Evolutionary conservation across 2,113 vertebrate genomes (phyloP).

Genomic region (Xiphophorus hellerii): DNA sequence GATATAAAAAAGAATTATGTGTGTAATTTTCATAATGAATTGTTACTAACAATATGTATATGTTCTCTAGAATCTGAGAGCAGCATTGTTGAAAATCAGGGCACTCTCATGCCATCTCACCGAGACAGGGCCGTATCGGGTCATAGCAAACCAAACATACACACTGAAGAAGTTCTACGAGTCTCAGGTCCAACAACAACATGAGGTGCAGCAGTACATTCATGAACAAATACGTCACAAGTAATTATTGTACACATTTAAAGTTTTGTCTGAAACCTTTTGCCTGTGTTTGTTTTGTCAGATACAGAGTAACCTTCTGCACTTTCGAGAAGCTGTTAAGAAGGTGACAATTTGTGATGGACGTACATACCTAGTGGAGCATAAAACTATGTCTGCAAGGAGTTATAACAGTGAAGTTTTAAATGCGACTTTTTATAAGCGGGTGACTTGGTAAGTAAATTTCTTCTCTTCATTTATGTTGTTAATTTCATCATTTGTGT

Average conservation of each 20-base stretch:
- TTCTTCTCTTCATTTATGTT: not conserved
- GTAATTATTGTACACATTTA: not conserved
- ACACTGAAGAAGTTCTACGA: not conserved
- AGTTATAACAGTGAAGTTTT: not conserved
- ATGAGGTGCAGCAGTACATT: not conserved
- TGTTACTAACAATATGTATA: not conserved
- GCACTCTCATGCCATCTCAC: not conserved
- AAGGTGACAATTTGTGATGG: slow-evolving; percentile 81
- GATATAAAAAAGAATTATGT: too few species aligned
- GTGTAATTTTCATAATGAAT: not conserved
- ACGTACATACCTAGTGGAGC: slow-evolving; percentile 70
- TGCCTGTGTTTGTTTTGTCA: slow-evolving; percentile 48
- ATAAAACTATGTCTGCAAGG: slow-evolving; percentile 66
- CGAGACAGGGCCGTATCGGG: not conserved
- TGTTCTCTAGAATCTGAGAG: not conserved
- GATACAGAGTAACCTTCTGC: slow-evolving; percentile 73
- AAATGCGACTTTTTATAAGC: not conserved
- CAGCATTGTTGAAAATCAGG: not conserved
- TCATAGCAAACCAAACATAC: not conserved
- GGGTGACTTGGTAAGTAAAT: not conserved
- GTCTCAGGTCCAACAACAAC: not conserved
- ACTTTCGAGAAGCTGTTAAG: slow-evolving; percentile 84
- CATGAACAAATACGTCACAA: not conserved
- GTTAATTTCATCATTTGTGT: not conserved
- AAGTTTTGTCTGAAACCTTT: not conserved